Evolutionary conservation across 2,888 invertebrate genomes (phyloP).

Genomic region (Tachina lurida): DNA sequence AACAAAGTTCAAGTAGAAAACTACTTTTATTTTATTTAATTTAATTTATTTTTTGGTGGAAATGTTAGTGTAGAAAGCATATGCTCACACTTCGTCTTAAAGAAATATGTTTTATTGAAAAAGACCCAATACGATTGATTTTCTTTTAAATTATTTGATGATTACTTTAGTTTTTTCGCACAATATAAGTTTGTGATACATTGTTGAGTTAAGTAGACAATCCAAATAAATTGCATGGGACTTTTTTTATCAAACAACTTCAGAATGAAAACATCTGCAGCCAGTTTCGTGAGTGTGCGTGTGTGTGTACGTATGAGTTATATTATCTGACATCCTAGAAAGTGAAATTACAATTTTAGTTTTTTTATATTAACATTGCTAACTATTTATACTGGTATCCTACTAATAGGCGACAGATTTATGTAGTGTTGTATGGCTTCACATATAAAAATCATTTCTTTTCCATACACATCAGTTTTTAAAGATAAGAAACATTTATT

Average conservation of each 20-base stretch:
- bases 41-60: too few species aligned
- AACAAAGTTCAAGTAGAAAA: too few species aligned
- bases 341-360: background rate
- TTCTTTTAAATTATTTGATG: too few species aligned
- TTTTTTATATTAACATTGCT: background rate
- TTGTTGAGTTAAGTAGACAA: too few species aligned
- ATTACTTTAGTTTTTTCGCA: too few species aligned
- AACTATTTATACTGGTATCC: constrained; percentile 33
- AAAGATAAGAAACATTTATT: constrained; percentile 1
- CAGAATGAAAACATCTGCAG: background rate
- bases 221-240: background rate
- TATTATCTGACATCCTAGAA: background rate
- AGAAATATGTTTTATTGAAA: too few species aligned
- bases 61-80: too few species aligned
- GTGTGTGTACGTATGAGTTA: background rate
- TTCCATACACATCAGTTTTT: background rate
- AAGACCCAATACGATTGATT: too few species aligned
- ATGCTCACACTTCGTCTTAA: too few species aligned
- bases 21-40: too few species aligned
- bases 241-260: background rate
- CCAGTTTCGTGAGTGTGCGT: background rate
- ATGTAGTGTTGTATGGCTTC: constrained; percentile 18
- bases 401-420: constrained; percentile 7
- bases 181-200: too few species aligned
- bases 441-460: background rate